Conservation (phyloP, 1,140 invertebrate species). For the Drosophila subobscura region DNA sequence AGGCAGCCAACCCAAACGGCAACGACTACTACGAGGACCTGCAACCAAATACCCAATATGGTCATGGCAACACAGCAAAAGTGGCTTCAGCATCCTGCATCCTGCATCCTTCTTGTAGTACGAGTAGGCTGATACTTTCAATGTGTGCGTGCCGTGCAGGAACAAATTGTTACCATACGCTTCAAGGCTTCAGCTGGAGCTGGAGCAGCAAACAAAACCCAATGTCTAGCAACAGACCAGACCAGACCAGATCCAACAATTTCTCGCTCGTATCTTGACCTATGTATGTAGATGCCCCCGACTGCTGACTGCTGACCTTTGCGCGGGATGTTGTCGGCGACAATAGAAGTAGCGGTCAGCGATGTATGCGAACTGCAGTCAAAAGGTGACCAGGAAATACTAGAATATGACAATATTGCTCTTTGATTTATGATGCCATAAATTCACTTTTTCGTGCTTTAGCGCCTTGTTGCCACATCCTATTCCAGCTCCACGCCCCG, state of each 20-base stretch:
- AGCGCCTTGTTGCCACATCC: constrained; percentile 2
- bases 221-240: constrained; percentile 1
- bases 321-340: neutral
- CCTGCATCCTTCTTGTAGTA: neutral
- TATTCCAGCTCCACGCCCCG: neutral
- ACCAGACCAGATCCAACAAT: too few relatives aligned
- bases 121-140: constrained; percentile 1
- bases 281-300: too few relatives aligned
- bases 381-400: constrained; percentile 44
- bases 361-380: constrained; percentile 2
- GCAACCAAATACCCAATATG: constrained; percentile 12
- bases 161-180: constrained; percentile 18
- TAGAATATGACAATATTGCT: constrained; percentile 73
- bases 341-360: constrained; percentile 20
- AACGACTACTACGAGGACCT: neutral
- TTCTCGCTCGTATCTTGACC: too few relatives aligned
- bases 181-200: neutral
- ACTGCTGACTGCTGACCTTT: constrained; percentile 9
- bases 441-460: constrained; percentile 61
- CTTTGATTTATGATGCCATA: constrained; percentile 70
- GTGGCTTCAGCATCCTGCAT: too few relatives aligned
- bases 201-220: constrained; percentile 18
- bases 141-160: neutral
- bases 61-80: neutral
- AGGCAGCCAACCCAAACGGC: neutral